Percentiles rank a stretch among this genome's conserved stretches.
phyloP scores from a whole-genome alignment of 2,888 invertebrate genomes.

The Sepioteuthis lessoniana region DNA sequence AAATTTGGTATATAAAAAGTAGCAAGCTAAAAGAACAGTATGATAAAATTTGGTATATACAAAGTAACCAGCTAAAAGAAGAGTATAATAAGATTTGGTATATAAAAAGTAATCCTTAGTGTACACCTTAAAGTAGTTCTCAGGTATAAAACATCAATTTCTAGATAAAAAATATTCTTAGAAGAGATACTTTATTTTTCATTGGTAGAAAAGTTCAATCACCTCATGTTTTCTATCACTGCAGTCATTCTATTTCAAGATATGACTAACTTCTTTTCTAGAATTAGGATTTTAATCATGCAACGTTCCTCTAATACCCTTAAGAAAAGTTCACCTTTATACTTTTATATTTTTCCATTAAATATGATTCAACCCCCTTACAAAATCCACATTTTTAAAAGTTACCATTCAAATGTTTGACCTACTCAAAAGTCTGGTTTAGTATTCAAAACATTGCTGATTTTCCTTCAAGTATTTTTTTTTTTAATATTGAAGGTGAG shows the following conservation, averaged over 20 bases:
- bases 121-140: not conserved
- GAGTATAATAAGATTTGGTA: no score
- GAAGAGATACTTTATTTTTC: not conserved
- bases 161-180: no score
- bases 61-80: no score
- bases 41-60: no score
- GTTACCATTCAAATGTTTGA: not conserved
- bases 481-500: not conserved
- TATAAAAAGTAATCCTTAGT: not conserved
- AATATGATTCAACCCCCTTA: not conserved
- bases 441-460: not conserved
- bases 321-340: not conserved
- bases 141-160: not conserved
- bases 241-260: no score
- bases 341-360: not conserved
- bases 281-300: conserved; percentile 6
- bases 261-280: not conserved
- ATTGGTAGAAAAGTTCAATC: not conserved
- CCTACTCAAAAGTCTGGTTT: not conserved
- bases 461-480: not conserved
- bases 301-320: not conserved
- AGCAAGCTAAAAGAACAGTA: not conserved
- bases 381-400: conserved; percentile 20
- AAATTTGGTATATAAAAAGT: no score
- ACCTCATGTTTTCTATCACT: not conserved